A percentile compares a stretch with the other conserved stretches of the same genome.
These are phyloP conservation scores for Takifugu ocellatus DNA, from an alignment of 2,797 vertebrate genomes.

Conservation along the genomic window DNA sequence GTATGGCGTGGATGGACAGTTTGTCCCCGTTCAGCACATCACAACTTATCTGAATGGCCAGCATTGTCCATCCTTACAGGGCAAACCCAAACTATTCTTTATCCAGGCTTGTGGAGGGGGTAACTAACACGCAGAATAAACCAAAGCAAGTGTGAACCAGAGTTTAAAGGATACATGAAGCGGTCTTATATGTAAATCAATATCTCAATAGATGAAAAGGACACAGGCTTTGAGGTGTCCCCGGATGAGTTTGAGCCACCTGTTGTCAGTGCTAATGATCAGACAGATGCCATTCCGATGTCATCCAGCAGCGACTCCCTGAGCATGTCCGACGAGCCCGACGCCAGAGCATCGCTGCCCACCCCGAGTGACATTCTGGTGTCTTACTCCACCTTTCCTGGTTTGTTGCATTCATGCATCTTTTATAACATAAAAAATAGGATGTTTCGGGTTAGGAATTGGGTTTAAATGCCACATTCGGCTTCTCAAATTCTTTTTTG, in stretches of 20 bases:
- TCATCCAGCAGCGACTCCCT: slow-evolving; percentile 75
- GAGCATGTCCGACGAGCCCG: slow-evolving; percentile 72
- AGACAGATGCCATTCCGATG: slow-evolving; percentile 78
- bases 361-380: slow-evolving; percentile 91
- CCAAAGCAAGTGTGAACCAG: background rate
- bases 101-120: slow-evolving; percentile 98
- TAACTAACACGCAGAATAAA: slow-evolving; percentile 40
- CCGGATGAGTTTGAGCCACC: slow-evolving; percentile 49
- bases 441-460: no score
- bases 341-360: slow-evolving; percentile 82
- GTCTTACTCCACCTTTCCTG: slow-evolving; percentile 94
- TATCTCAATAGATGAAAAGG: slow-evolving; percentile 75
- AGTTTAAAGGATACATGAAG: background rate
- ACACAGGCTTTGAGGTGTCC: slow-evolving; percentile 82
- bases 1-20: slow-evolving; percentile 83
- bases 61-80: slow-evolving; percentile 83
- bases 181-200: no score
- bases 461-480: background rate
- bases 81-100: slow-evolving; percentile 97
- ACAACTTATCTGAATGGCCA: slow-evolving; percentile 87
- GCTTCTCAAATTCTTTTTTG: background rate
- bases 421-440: background rate
- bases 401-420: slow-evolving; percentile 55
- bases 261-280: slow-evolving; percentile 48
- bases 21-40: slow-evolving; percentile 81